These are phyloP conservation scores for Okapia johnstoni DNA, from an alignment of 2,113 vertebrate species.

Conservation along the genomic window DNA sequence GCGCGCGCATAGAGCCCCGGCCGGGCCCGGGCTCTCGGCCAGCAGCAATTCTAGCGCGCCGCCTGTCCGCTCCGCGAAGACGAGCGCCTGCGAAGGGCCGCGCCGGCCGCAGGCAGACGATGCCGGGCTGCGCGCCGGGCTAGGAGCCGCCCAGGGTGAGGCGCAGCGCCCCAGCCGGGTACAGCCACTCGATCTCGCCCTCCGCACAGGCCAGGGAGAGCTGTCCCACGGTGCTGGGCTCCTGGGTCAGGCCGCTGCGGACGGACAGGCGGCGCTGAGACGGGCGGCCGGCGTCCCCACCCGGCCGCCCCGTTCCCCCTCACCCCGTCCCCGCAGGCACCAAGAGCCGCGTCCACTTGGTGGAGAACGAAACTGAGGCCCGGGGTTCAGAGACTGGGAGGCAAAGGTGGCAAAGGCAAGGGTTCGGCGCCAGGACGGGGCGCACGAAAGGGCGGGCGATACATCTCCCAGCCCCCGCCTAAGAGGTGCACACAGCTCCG, in stretches of 20 bases:
- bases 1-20: conserved; percentile 87
- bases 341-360: background rate
- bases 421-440: background rate
- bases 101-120: conserved; percentile 87
- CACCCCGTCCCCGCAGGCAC: background rate
- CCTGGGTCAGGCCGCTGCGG: conserved; percentile 89
- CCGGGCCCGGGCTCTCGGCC: conserved; percentile 79
- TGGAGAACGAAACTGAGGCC: background rate
- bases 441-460: background rate
- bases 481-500: background rate
- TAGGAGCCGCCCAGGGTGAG: conserved; percentile 81
- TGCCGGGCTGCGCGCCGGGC: conserved; percentile 76
- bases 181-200: conserved; percentile 91
- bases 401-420: background rate
- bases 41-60: conserved; percentile 90
- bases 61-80: conserved; percentile 89
- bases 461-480: background rate
- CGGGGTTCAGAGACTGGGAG: background rate
- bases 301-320: background rate
- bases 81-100: conserved; percentile 88
- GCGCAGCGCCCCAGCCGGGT: conserved; percentile 90
- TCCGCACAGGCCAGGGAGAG: conserved; percentile 90
- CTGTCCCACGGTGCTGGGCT: conserved; percentile 91
- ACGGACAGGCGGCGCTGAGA: background rate
- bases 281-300: rapidly evolving